Evolutionary conservation across 2,797 vertebrate species (phyloP).

Genomic region (Octomys mimax): DNA sequence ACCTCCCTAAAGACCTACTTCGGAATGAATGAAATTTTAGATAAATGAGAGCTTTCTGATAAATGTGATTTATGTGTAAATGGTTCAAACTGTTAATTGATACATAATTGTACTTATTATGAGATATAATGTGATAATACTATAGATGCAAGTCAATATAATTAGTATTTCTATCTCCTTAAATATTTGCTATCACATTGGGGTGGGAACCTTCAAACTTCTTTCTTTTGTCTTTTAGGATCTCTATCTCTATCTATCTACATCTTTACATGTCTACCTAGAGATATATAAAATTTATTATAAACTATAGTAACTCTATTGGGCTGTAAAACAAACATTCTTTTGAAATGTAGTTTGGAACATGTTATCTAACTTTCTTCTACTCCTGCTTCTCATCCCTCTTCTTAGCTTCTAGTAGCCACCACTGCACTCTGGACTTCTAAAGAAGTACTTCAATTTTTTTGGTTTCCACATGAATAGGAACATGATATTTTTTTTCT

Average conservation of each 20-base stretch:
- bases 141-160: background rate
- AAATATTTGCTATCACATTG: background rate
- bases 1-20: background rate
- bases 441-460: background rate
- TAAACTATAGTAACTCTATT: background rate
- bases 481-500: no score
- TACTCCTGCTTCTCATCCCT: accelerated
- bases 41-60: background rate
- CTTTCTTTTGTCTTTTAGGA: background rate
- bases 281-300: background rate
- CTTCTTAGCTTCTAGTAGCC: background rate
- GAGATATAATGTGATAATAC: background rate
- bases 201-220: background rate
- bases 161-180: background rate
- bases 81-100: background rate
- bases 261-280: background rate
- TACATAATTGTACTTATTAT: background rate
- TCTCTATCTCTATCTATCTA: background rate
- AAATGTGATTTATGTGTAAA: background rate
- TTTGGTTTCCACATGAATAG: background rate
- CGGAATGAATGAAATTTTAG: background rate
- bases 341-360: background rate
- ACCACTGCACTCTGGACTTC: background rate
- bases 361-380: background rate
- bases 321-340: background rate